A percentile compares a stretch with the other conserved stretches of the same genome.
These are phyloP conservation scores for Julus scanicus DNA, from an alignment of 2,888 invertebrate species.

Conservation along the genomic window DNA sequence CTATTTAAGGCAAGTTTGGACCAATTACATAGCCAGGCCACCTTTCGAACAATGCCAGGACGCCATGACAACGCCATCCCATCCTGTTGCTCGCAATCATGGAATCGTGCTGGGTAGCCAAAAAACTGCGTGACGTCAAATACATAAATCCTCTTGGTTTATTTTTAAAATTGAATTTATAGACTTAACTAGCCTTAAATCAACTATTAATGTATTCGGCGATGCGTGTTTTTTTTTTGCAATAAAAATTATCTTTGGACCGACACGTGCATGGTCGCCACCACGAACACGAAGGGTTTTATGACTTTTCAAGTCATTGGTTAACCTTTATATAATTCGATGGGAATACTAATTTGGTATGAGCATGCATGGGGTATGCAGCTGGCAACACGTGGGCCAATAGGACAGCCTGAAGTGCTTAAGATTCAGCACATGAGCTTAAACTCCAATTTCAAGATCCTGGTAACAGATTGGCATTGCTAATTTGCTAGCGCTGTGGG, in stretches of 20 bases:
- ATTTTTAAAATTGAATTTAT: not conserved
- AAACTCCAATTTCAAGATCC: not conserved
- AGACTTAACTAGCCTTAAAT: not conserved
- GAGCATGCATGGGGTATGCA: not conserved
- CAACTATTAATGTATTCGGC: not conserved
- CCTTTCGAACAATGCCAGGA: not conserved
- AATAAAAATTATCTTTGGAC: not conserved
- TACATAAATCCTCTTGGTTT: not conserved
- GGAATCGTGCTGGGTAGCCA: slow-evolving; percentile 9
- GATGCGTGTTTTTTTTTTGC: not conserved
- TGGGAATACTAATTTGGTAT: not conserved
- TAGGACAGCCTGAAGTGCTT: not conserved
- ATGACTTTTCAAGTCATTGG: not conserved
- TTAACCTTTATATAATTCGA: not conserved
- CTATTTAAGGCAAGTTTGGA: not conserved
- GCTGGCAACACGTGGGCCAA: not conserved
- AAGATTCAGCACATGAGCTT: not conserved
- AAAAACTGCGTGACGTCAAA: not conserved
- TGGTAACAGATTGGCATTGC: no score
- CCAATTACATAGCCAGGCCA: not conserved
- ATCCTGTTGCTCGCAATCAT: not conserved
- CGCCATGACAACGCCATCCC: slow-evolving; percentile 5
- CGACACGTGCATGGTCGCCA: not conserved
- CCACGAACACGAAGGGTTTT: no score
- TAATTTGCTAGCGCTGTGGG: no score